Percentiles rank a stretch among this genome's conserved stretches.
These are phyloP conservation scores for Fabriciana adippe DNA, from an alignment of 2,888 invertebrate species.

Conservation along the genomic window DNA sequence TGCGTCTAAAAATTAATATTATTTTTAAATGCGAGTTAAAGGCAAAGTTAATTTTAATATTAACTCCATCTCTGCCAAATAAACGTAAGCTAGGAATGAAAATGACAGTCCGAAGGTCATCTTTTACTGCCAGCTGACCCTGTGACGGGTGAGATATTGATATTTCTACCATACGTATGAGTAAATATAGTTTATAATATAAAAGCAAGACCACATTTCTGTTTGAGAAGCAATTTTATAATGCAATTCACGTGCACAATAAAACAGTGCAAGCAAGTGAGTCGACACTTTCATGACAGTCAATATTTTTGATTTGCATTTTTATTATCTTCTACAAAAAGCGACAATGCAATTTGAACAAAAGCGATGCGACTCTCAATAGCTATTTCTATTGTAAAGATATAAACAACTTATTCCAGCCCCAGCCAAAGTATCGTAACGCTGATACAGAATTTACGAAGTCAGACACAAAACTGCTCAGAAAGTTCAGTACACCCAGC, in stretches of 20 bases:
- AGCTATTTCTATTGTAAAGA: slow-evolving; percentile 7
- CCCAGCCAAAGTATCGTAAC: slow-evolving; percentile 7
- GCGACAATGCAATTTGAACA: slow-evolving; percentile 1
- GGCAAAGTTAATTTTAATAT: too few species aligned
- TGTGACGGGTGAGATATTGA: too few species aligned
- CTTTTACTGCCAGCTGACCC: too few species aligned
- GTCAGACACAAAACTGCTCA: slow-evolving; percentile 21
- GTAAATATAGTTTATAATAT: neutral
- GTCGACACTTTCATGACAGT: slow-evolving; percentile 31
- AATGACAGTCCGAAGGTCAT: too few species aligned
- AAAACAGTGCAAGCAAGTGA: slow-evolving; percentile 16
- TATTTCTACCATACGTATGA: neutral
- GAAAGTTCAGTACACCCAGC: slow-evolving; percentile 33
- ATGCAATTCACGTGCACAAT: slow-evolving; percentile 9
- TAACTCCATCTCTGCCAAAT: too few species aligned
- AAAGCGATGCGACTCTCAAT: neutral
- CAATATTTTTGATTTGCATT: slow-evolving; percentile 30
- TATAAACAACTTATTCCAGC: slow-evolving; percentile 23
- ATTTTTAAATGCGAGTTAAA: too few species aligned
- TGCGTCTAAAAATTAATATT: too few species aligned
- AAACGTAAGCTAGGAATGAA: too few species aligned
- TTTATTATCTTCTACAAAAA: slow-evolving; percentile 30
- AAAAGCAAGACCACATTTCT: slow-evolving; percentile 1
- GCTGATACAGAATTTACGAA: slow-evolving; percentile 27
- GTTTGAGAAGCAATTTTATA: slow-evolving; percentile 9